phyloP scores from a whole-genome alignment of 1,140 invertebrate genomes.

The Maniola jurtina region DNA sequence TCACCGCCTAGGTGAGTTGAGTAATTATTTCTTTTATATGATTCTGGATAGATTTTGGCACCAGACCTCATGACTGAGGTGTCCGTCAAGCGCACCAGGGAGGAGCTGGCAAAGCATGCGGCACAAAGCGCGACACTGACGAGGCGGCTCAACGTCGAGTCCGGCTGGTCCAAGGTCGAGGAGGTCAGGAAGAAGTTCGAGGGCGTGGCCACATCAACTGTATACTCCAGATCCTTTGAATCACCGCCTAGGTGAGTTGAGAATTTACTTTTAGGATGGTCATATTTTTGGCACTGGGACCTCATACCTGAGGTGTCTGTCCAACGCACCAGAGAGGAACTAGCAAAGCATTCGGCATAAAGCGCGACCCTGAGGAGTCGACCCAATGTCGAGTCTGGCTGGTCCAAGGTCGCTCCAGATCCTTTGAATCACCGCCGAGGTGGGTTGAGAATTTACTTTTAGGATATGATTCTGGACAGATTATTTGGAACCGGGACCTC shows the following conservation, averaged over 20 bases:
- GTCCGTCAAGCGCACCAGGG: slow-evolving; percentile 58
- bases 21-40: not conserved
- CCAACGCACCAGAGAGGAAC: slow-evolving; percentile 61
- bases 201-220: slow-evolving; percentile 46
- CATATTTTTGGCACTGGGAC: slow-evolving; percentile 33
- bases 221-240: slow-evolving; percentile 64
- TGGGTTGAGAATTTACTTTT: slow-evolving; percentile 15
- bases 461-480: not conserved
- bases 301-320: slow-evolving; percentile 61
- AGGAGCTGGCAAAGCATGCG: slow-evolving; percentile 67
- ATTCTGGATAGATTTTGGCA: not conserved
- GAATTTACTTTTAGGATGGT: not conserved
- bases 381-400: no score
- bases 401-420: no score
- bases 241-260: slow-evolving; percentile 58
- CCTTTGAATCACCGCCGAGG: slow-evolving; percentile 68
- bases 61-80: slow-evolving; percentile 59
- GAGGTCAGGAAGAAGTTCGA: slow-evolving; percentile 72
- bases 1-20: slow-evolving; percentile 58
- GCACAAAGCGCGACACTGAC: slow-evolving; percentile 48
- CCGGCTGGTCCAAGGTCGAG: slow-evolving; percentile 71
- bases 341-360: slow-evolving; percentile 66
- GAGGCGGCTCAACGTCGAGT: slow-evolving; percentile 66
- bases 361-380: no score
- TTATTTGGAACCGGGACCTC: no score